phyloP scores from a whole-genome alignment of 2,888 invertebrate genomes.

The Eristalis tenax region DNA sequence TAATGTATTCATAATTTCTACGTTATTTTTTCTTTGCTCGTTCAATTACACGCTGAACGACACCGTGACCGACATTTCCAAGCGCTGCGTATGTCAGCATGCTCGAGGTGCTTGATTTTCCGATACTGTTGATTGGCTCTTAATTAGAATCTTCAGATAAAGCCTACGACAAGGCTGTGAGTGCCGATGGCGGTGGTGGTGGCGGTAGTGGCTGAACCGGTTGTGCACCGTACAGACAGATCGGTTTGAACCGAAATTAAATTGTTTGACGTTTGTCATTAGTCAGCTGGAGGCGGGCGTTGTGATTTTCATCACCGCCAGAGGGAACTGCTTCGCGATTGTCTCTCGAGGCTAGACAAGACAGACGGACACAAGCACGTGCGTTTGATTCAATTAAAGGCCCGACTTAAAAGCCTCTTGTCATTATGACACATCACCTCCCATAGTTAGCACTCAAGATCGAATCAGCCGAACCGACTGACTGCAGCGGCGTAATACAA shows the following conservation, averaged over 20 bases:
- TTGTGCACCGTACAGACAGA: not conserved
- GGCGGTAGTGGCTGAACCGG: not conserved
- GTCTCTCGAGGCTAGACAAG: not conserved
- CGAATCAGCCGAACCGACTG: not conserved
- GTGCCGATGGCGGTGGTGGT: not conserved
- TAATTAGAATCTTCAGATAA: conserved; percentile 2
- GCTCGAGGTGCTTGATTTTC: not conserved
- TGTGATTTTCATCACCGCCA: not conserved
- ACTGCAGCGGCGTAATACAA: conserved; percentile 10
- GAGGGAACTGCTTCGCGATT: not conserved
- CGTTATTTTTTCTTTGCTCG: not conserved
- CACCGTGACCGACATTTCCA: conserved; percentile 19
- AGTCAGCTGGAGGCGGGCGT: not conserved
- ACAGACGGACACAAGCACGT: not conserved
- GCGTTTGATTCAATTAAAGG: not conserved
- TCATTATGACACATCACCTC: conserved; percentile 4
- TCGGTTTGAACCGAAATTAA: not conserved
- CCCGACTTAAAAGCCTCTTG: not conserved
- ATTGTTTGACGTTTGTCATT: not conserved
- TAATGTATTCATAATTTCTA: conserved; percentile 16
- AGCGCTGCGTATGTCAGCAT: not conserved
- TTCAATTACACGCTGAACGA: not conserved
- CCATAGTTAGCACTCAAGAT: conserved; percentile 13
- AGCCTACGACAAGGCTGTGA: not conserved
- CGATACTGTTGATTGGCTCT: not conserved